phyloP scores from a whole-genome alignment of 2,113 vertebrate species.

The Lonchura striata region DNA sequence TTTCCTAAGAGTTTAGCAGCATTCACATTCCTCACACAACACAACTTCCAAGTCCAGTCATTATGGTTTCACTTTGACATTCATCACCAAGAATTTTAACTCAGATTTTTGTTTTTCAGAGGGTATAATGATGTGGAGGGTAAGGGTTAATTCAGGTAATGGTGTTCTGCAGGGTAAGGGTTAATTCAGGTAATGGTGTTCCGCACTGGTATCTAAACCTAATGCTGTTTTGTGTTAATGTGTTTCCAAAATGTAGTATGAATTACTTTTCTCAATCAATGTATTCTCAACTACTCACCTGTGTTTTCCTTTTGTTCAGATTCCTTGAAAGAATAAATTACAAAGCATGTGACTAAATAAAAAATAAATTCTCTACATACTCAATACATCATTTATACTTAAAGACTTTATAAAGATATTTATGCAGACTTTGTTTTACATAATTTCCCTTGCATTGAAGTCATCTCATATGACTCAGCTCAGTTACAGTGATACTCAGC shows the following conservation, averaged over 20 bases:
- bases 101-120: not conserved
- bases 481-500: not conserved
- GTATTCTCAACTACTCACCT: not conserved
- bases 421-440: not conserved
- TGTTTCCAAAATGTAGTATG: not conserved
- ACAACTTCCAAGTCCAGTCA: not conserved
- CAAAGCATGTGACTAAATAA: not conserved
- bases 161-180: not conserved
- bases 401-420: too few species aligned
- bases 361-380: not conserved
- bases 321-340: conserved; percentile 11
- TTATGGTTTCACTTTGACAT: not conserved
- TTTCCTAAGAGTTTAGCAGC: not conserved
- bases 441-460: not conserved
- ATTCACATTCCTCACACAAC: not conserved
- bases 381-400: not conserved
- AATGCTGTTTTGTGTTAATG: not conserved
- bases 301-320: not conserved
- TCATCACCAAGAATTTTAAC: conserved; percentile 30
- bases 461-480: not conserved
- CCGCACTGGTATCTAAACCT: not conserved
- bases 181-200: not conserved
- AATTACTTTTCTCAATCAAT: conserved; percentile 33
- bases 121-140: not conserved
- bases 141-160: not conserved